Evolutionary conservation across 2,113 vertebrate species (phyloP).

Genomic region (Brachyhypopomus occidentalis): DNA sequence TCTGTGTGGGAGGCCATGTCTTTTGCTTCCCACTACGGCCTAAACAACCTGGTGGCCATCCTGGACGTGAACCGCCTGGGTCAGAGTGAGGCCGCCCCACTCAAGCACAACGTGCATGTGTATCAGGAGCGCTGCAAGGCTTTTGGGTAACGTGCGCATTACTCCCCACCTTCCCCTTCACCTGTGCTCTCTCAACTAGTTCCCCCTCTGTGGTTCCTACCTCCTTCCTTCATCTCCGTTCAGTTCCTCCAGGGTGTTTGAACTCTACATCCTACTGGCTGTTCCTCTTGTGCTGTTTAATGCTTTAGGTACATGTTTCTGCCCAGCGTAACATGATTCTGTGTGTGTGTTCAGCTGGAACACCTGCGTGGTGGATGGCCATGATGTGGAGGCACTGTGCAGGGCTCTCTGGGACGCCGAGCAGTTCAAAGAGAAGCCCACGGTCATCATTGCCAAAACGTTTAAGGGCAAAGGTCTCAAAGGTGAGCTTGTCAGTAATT

Average conservation of each 20-base stretch:
- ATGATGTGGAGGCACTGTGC: conserved; percentile 81
- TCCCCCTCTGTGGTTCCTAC: background rate
- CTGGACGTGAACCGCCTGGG: conserved; percentile 83
- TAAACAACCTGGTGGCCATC: conserved; percentile 86
- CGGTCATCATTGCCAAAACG: conserved; percentile 85
- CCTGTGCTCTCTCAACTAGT: background rate
- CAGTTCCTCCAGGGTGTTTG: background rate
- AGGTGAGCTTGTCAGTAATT: conserved; percentile 64
- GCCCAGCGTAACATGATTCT: background rate
- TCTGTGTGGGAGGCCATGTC: conserved; percentile 89
- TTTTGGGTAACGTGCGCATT: conserved; percentile 76
- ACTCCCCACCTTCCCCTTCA: background rate
- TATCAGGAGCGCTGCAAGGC: conserved; percentile 83
- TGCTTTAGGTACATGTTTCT: background rate
- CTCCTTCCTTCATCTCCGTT: background rate
- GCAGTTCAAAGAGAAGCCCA: conserved; percentile 80
- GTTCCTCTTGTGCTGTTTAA: background rate
- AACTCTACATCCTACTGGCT: background rate
- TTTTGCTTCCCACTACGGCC: conserved; percentile 81
- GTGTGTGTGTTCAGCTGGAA: conserved; percentile 77
- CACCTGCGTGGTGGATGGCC: conserved; percentile 84
- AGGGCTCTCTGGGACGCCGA: conserved; percentile 80
- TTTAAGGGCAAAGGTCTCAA: conserved; percentile 84
- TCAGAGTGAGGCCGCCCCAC: conserved; percentile 78
- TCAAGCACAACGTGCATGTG: conserved; percentile 72